Conservation (phyloP, 2,113 vertebrate species). For the Pantherophis guttatus region DNA sequence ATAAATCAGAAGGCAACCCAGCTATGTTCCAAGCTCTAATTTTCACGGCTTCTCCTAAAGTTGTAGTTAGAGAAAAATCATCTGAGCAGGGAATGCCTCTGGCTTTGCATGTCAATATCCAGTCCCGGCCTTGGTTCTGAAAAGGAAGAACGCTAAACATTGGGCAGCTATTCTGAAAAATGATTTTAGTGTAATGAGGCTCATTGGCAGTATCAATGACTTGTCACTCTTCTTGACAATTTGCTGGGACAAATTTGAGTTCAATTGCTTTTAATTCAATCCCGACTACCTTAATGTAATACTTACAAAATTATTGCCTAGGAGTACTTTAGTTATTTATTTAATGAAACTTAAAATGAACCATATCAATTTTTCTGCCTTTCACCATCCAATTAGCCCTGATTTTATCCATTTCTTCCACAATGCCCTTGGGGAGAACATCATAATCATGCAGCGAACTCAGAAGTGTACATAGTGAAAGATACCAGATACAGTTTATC, state of each 20-base stretch:
- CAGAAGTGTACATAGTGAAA: neutral
- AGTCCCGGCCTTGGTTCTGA: conserved; percentile 80
- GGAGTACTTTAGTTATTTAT: neutral
- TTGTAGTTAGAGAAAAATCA: conserved; percentile 79
- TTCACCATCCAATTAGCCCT: neutral
- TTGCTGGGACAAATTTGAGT: neutral
- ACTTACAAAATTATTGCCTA: neutral
- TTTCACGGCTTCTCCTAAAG: conserved; percentile 82
- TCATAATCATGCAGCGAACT: neutral
- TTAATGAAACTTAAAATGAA: neutral
- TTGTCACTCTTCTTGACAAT: too few species aligned
- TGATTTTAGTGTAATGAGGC: neutral
- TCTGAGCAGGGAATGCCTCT: conserved; percentile 81
- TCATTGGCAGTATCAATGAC: neutral
- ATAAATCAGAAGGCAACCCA: conserved; percentile 85
- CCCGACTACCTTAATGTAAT: neutral
- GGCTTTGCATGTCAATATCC: conserved; percentile 74
- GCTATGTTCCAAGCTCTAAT: conserved; percentile 86
- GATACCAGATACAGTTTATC: neutral
- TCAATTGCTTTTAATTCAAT: neutral
- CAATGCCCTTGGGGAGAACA: neutral
- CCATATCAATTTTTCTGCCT: neutral
- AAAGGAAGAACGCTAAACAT: conserved; percentile 28
- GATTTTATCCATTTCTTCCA: neutral
- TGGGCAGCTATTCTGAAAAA: neutral